Conservation (phyloP, 2,888 invertebrate species). For the Furcula furcula region DNA sequence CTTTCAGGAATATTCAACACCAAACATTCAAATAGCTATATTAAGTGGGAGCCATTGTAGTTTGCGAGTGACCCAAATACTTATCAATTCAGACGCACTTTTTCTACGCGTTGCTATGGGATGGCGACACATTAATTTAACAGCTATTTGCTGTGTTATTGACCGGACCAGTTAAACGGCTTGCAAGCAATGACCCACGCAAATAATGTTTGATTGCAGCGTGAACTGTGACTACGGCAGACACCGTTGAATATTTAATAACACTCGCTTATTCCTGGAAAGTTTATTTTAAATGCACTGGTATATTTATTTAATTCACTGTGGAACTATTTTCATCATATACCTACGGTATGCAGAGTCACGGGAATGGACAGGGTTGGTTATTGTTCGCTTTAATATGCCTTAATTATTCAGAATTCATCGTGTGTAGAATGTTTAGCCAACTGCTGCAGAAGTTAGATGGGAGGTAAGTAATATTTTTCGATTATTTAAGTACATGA, state of each 20-base stretch:
- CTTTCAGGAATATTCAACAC: too few species aligned
- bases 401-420: too few species aligned
- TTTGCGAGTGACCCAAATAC: slow-evolving; percentile 51
- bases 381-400: too few species aligned
- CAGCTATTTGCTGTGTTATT: slow-evolving; percentile 49
- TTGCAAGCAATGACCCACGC: slow-evolving; percentile 15
- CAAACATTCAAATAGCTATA: slow-evolving; percentile 11
- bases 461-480: too few species aligned
- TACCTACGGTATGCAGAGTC: too few species aligned
- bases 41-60: slow-evolving; percentile 9
- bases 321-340: too few species aligned
- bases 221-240: slow-evolving; percentile 6
- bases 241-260: slow-evolving; percentile 20
- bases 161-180: slow-evolving; percentile 43
- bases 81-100: slow-evolving; percentile 42
- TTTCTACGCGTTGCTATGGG: slow-evolving; percentile 40
- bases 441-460: too few species aligned
- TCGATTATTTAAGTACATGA: too few species aligned
- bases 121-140: slow-evolving; percentile 42
- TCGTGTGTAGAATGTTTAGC: too few species aligned
- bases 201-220: slow-evolving; percentile 27
- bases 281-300: too few species aligned
- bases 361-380: too few species aligned
- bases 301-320: too few species aligned
- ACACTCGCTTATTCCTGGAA: slow-evolving; percentile 10